Percentiles rank a stretch among this genome's conserved stretches.
These are phyloP conservation scores for Myiotriccus ornatus DNA, from an alignment of 2,797 vertebrate genomes.

Conservation along the genomic window DNA sequence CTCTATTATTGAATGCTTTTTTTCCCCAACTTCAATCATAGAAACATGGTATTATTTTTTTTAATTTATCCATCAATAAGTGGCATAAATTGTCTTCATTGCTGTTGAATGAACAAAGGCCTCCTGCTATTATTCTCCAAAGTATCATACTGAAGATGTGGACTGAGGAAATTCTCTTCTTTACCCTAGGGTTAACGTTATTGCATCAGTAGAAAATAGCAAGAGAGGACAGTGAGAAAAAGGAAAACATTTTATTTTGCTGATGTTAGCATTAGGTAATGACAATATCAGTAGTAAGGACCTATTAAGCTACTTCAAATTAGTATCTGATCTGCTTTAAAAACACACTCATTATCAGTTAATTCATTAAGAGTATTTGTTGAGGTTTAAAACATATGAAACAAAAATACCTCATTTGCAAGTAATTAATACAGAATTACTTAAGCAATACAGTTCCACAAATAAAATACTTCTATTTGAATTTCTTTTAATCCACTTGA, in stretches of 20 bases:
- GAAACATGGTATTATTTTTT: not conserved
- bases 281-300: conserved; percentile 25
- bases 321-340: conserved; percentile 72
- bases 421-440: conserved; percentile 78
- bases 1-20: not conserved
- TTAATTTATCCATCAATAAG: not conserved
- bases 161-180: not conserved
- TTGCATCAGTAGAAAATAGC: not conserved
- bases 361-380: conserved; percentile 74
- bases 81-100: not conserved
- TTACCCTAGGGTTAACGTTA: not conserved
- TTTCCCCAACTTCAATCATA: not conserved
- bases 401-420: conserved; percentile 73
- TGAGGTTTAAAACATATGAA: conserved; percentile 67
- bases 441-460: conserved; percentile 61
- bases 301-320: conserved; percentile 65
- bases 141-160: not conserved
- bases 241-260: conserved; percentile 19
- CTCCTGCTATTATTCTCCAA: not conserved
- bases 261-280: conserved; percentile 52
- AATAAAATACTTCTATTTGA: conserved; percentile 75
- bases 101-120: not conserved
- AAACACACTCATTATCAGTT: conserved; percentile 73
- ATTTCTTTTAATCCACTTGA: conserved; percentile 75
- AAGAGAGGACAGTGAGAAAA: not conserved